Conservation (phyloP, 2,888 invertebrate species). For the Dermolepida albohirtum region DNA sequence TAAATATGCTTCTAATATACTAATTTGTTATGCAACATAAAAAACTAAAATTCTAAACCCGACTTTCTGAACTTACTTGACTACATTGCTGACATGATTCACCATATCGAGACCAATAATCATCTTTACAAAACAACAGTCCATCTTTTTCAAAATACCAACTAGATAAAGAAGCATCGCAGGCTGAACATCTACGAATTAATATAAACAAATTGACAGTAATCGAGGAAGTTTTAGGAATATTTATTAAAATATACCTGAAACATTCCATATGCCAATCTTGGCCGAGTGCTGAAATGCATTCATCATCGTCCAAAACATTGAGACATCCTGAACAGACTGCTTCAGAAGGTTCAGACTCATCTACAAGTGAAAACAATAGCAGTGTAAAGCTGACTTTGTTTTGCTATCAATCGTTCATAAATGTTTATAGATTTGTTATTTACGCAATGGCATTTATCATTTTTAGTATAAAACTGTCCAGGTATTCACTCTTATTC, state of each 20-base stretch:
- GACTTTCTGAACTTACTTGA: constrained; percentile 68
- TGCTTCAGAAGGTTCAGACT: constrained; percentile 51
- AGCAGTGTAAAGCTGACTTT: constrained; percentile 44
- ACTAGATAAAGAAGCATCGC: constrained; percentile 83
- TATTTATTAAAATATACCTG: constrained; percentile 67
- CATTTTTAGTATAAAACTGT: not conserved
- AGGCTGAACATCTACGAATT: constrained; percentile 86
- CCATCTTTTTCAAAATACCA: constrained; percentile 97
- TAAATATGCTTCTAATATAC: too few species aligned
- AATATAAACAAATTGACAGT: not conserved
- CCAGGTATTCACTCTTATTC: not conserved
- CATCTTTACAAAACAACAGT: constrained; percentile 86
- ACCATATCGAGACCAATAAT: constrained; percentile 90
- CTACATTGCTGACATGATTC: constrained; percentile 91
- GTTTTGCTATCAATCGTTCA: not conserved
- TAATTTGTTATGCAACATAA: constrained; percentile 11
- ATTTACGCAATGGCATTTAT: not conserved
- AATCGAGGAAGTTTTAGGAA: not conserved
- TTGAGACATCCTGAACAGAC: constrained; percentile 82
- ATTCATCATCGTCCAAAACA: constrained; percentile 79
- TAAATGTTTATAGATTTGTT: not conserved
- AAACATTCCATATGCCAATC: constrained; percentile 93
- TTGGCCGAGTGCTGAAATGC: constrained; percentile 83
- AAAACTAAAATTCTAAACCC: not conserved
- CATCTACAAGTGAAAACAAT: constrained; percentile 48